Evolutionary conservation across 2,888 invertebrate genomes (phyloP).

Genomic region (Pecten maximus): DNA sequence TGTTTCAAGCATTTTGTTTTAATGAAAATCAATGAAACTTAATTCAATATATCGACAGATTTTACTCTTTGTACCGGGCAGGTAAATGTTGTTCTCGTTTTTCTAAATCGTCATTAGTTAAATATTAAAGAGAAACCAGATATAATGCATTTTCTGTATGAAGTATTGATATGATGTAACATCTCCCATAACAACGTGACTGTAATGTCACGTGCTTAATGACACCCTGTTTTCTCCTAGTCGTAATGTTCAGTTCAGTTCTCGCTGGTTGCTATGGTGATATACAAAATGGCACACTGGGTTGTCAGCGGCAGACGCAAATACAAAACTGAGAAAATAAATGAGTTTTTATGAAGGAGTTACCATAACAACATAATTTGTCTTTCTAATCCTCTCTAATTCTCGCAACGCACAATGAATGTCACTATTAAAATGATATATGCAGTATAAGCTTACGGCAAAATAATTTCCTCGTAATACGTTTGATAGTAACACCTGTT

Average conservation of each 20-base stretch:
- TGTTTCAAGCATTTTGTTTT: too few species aligned
- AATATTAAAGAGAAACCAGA: too few species aligned
- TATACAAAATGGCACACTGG: not conserved
- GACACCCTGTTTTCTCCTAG: not conserved
- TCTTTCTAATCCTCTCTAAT: not conserved
- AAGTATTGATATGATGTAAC: too few species aligned
- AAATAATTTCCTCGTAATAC: not conserved
- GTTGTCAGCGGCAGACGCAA: slow-evolving; percentile 13
- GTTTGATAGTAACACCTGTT: not conserved
- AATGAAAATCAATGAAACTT: too few species aligned
- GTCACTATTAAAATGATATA: not conserved
- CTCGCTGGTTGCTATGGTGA: not conserved
- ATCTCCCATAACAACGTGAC: not conserved
- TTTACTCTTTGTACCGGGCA: too few species aligned
- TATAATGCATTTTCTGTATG: too few species aligned
- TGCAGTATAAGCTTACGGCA: not conserved
- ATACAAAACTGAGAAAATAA: not conserved
- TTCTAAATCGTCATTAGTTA: too few species aligned
- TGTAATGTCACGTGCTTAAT: not conserved
- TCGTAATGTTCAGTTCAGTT: not conserved
- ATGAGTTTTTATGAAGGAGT: not conserved
- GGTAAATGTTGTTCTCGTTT: too few species aligned
- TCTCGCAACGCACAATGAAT: not conserved
- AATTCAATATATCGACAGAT: too few species aligned
- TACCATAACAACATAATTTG: slow-evolving; percentile 13